These are phyloP conservation scores for Diprion similis DNA, from an alignment of 1,140 invertebrate species.

Conservation along the genomic window DNA sequence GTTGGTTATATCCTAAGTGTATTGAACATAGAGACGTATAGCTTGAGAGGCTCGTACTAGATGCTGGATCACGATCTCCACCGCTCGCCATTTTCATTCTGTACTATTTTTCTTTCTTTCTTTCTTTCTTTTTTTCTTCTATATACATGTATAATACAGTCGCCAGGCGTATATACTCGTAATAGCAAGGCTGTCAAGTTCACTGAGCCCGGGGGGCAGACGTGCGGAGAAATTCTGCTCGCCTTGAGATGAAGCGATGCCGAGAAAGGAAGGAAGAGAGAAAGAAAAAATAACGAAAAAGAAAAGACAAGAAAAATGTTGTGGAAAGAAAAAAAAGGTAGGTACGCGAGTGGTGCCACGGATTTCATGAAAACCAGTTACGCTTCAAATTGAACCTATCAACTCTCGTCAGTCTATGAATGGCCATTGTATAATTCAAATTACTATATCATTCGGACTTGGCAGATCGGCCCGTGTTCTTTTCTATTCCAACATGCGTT, in stretches of 20 bases:
- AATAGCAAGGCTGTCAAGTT: background rate
- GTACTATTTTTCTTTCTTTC: background rate
- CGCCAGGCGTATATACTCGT: background rate
- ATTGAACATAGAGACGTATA: too few species aligned
- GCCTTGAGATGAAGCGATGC: background rate
- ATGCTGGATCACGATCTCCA: too few species aligned
- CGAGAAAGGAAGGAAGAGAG: too few species aligned
- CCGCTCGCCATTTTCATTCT: background rate
- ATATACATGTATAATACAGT: too few species aligned
- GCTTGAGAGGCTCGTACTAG: too few species aligned
- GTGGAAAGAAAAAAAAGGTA: background rate
- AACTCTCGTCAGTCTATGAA: background rate
- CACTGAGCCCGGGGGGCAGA: background rate
- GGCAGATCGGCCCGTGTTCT: too few species aligned
- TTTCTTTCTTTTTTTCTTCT: too few species aligned
- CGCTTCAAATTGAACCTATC: background rate
- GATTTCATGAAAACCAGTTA: background rate
- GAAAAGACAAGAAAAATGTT: too few species aligned
- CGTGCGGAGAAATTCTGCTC: slow-evolving; percentile 1
- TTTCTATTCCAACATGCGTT: too few species aligned
- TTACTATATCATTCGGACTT: background rate
- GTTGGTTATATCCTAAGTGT: too few species aligned
- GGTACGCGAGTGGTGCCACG: background rate
- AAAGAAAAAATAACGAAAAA: too few species aligned
- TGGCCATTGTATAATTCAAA: background rate